Conservation (phyloP, 2,888 invertebrate species). For the Pandemis cinnamomeana region DNA sequence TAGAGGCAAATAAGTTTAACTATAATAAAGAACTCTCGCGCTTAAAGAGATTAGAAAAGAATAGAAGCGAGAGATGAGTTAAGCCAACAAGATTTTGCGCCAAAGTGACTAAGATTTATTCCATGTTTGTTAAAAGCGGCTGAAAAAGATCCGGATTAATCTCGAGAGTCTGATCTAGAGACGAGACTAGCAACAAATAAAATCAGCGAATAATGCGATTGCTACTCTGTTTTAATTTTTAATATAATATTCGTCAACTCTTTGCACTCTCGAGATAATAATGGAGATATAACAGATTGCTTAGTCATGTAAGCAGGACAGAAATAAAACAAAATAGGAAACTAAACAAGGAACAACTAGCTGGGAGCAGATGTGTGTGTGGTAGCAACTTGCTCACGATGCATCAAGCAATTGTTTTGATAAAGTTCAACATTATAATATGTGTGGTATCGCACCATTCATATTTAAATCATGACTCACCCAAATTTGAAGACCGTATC, state of each 20-base stretch:
- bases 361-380: neutral
- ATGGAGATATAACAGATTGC: too few species aligned
- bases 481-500: too few species aligned
- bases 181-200: neutral
- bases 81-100: constrained; percentile 23
- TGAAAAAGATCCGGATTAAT: constrained; percentile 32
- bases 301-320: neutral
- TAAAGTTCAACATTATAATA: neutral
- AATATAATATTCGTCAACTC: neutral
- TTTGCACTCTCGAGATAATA: too few species aligned
- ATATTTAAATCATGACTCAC: too few species aligned
- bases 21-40: neutral
- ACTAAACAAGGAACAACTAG: neutral
- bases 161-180: constrained; percentile 13
- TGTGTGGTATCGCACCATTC: too few species aligned
- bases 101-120: constrained; percentile 30
- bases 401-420: constrained; percentile 1
- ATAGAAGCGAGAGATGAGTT: neutral
- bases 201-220: neutral
- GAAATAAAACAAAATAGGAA: neutral
- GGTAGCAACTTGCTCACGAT: constrained; percentile 11
- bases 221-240: too few species aligned
- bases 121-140: constrained; percentile 22
- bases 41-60: constrained; percentile 13
- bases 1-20: neutral